Base-by-base conservation (phyloP, 2,113 vertebrate species). In the Cranoglanis bouderius region DNA sequence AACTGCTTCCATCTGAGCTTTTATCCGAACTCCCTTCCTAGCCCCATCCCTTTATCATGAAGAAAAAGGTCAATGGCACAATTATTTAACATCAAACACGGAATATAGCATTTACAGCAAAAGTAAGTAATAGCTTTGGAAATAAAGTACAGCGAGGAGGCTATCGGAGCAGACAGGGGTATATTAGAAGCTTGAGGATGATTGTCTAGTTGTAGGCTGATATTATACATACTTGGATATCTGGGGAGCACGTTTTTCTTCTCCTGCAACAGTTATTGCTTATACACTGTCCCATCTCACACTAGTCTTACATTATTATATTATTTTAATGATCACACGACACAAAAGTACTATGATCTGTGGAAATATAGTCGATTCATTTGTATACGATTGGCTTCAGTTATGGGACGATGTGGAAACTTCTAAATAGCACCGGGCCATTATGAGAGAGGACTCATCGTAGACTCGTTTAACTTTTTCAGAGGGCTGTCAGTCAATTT, bases 1-100 rank as follows among this genome's bases (percentile, higher is more conserved):
- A 86, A 65, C 70, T 38, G 83, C 85, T 87, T 89, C 38, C 65
- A 84, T 59, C 77, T 32, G 38, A 85, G 51, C 35, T 80, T 87
- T 65, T 77, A 83, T 51, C 83, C 61, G 29, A 80, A 53, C 74
- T 82, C 65, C 14, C 24, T 51, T 84, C n/a, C 87, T 81, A 63
- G 85, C 65, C n/a, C 57, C 85, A 87, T 87, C 90, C 78, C 90
- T 92, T 91, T 93, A 91, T 93, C 91, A 93, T 88, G 65, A 87
- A 40, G 91, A 91, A 94, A 95, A 96, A 96, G 94, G 95, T 96
- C 95, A 95, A 94, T 92, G 85, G 92, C 93, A 93, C 94, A 93
- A 95, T 95, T 95, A 96, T 94, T 95, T 94, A 93, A 92, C 91
- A 92, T 91, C 92, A 94, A 95, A 95, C 94, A 94, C 93, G 93